Evolutionary conservation across 2,797 vertebrate species (phyloP).

Genomic region (Heteromormyrus szaboi): DNA sequence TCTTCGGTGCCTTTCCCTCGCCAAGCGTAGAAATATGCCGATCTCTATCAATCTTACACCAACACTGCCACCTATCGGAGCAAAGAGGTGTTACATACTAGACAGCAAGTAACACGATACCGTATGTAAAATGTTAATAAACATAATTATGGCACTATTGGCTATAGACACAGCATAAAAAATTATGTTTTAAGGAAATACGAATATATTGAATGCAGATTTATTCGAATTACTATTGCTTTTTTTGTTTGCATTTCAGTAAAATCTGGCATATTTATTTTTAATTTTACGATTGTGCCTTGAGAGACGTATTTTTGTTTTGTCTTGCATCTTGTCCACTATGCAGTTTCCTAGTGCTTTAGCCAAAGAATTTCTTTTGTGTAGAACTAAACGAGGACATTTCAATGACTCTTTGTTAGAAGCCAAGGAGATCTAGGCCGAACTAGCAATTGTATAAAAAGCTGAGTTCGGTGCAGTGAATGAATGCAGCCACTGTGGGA

Average conservation of each 20-base stretch:
- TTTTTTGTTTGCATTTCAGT: background rate
- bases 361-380: background rate
- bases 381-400: constrained; percentile 4
- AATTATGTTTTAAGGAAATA: background rate
- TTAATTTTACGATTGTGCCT: background rate
- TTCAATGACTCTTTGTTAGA: constrained; percentile 19
- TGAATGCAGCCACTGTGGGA: constrained; percentile 2
- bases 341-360: background rate
- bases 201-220: background rate
- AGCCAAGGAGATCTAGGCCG: constrained; percentile 37
- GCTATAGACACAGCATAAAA: background rate
- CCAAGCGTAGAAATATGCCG: background rate
- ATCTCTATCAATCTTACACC: constrained; percentile 34
- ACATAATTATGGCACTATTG: background rate
- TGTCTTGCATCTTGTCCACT: background rate
- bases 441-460: background rate
- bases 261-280: background rate
- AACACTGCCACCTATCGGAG: constrained; percentile 56
- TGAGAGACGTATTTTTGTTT: background rate
- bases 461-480: background rate
- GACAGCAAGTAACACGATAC: background rate
- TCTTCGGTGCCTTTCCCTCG: background rate
- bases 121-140: background rate
- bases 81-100: constrained; percentile 4
- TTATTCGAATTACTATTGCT: background rate